Base-by-base conservation (phyloP, 2,888 invertebrate species). In the Arrhopalites spinosus region DNA sequence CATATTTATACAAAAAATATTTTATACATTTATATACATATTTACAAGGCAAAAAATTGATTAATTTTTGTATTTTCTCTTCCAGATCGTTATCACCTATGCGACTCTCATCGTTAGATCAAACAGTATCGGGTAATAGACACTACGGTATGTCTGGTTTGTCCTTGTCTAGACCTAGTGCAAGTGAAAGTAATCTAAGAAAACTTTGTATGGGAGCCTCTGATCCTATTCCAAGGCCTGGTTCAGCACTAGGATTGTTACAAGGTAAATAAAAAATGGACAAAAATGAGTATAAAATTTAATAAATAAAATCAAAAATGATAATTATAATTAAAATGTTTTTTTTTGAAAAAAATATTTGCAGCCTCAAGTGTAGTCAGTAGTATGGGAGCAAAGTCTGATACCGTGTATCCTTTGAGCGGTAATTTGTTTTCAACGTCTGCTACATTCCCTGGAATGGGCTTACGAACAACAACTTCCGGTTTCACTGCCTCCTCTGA, bases 161-260 rank as follows among this genome's bases (percentile, higher is more conserved):
- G 64, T 81, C 84, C 79, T 81, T 86, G 74, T 85, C 85, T 61
- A 82, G 86, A 75, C 86, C 86, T 45, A 86, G 86, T 78, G 85
- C 86, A 72, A 86, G 86, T 81, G 87, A 87, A 84, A 86, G 86
- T 30, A 87, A 87, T 81, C 83, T 87, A 15, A 84, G 86, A 45
- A 86, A 86, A 80, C 84, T 86, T 27, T 84, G 85, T 69, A 84
- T 85, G 80, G 84, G 84, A 27, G 82, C 83, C 11, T 78, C 81
- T 59, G 81, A 81, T 68, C 78, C 76, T 23, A 85, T 85, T n/a
- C 85, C 85, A 59, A 83, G 86, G 45, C 86, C 86, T 61, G 86
- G 86, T 20, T 86, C 86, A 63, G 86, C 86, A 15, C 83, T 86
- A 17, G 86, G 86, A 68, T 83, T 86, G 43, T 81, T 86, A 53